Conservation (phyloP, 2,888 invertebrate genomes). For the Cheilosia impressa region DNA sequence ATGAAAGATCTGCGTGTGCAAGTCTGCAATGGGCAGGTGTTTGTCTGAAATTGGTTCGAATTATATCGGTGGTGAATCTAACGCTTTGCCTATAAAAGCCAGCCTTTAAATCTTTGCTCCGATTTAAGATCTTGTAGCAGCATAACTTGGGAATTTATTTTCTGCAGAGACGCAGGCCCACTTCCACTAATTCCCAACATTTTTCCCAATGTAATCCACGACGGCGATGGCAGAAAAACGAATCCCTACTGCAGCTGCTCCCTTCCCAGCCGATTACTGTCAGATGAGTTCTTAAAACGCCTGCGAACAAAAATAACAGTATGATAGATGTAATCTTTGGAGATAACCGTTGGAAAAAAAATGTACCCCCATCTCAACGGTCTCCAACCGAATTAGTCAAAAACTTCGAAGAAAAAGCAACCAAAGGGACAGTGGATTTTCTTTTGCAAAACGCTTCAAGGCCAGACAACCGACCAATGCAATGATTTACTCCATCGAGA, state of each 20-base stretch:
- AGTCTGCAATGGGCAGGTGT: too few species aligned
- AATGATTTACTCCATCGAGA: constrained; percentile 53
- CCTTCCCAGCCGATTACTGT: constrained; percentile 61
- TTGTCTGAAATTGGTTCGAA: too few species aligned
- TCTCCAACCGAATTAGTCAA: constrained; percentile 28
- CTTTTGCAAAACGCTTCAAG: constrained; percentile 54
- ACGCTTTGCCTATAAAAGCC: too few species aligned
- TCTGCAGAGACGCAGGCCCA: too few species aligned
- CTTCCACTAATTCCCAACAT: too few species aligned
- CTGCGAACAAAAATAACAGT: constrained; percentile 52
- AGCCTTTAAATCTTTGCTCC: too few species aligned
- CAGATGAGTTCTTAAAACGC: constrained; percentile 10
- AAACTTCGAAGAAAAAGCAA: constrained; percentile 42
- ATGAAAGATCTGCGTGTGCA: too few species aligned
- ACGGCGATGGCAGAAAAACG: not conserved
- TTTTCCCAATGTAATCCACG: too few species aligned
- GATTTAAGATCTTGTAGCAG: too few species aligned
- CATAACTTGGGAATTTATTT: too few species aligned
- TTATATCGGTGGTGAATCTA: too few species aligned
- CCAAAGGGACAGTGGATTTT: not conserved
- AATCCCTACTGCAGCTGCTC: constrained; percentile 32
- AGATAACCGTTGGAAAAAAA: constrained; percentile 35
- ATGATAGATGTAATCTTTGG: constrained; percentile 62
- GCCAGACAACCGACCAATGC: constrained; percentile 51
- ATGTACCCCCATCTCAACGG: constrained; percentile 4